Base-by-base conservation (phyloP, 2,797 vertebrate species). In the Rousettus madagascariensis region DNA sequence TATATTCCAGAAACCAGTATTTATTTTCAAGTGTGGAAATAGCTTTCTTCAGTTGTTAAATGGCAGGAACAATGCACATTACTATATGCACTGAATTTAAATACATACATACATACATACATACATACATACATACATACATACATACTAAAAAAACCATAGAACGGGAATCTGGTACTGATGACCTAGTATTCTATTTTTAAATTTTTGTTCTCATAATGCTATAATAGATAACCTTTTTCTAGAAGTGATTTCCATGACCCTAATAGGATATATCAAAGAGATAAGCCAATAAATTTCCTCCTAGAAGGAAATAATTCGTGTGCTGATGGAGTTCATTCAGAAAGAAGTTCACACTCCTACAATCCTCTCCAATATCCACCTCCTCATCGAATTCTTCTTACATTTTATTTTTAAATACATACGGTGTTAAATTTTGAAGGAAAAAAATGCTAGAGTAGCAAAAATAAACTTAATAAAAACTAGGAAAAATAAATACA, bases 361-460 rank as follows among this genome's bases (percentile, higher is more conserved):
- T 98, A 96, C 71, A 72, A 51, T 80, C 82, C 9, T 97, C 86
- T 97, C 69, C 6, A 96, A 93, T 68, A 92, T 78, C 90, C 97
- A 95, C 80, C 78, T 95, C 93, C 74, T 92, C 94, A 61, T 24
- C 95, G 94, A 94, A 97, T 95, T 68, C 86, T 79, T 95, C 95
- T 97, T 96, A 97, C 89, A 90, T 97, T 97, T 96, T 97, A 93
- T 93, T 97, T 96, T 94, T 92, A 95, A 95, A 94, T 95, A 93
- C 93, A 97, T 96, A 96, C 96, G 93, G 41, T 95, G 89, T 89
- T 94, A 92, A 87, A 87, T 22, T 94, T 95, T 93, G 92, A 74
- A 95, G 74, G 30, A 77, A 96, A 96, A 95, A 96, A 90, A 93
- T 74, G 96, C 6, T 72, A 87, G 36, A 96, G 96, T 90, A 66